Evolutionary conservation across 2,113 vertebrate genomes (phyloP), one percentile per base, ranked within the genome.

Genomic region (Colossoma macropomum): DNA sequence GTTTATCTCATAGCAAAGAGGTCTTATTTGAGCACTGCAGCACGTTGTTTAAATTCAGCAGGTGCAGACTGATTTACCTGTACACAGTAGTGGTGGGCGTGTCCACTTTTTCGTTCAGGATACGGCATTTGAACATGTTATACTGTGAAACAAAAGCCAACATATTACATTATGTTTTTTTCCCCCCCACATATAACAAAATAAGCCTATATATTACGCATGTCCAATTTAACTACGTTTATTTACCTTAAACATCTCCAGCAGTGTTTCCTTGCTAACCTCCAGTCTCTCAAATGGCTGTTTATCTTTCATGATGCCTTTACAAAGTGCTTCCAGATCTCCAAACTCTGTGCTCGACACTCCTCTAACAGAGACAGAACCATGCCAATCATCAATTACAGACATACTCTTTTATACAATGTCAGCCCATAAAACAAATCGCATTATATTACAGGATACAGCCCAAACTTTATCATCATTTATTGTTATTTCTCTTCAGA

Each of bases 51-150:
- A 3, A 34, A 52, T 27, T 28, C 2, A 19, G 30, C 30, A 59
- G 21, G 16, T 62, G 75, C 56, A 28, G 56, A 4, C 4, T n/a
- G 56, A 17, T 79, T 80, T 81, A 99, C 98, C 97, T 97, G 89
- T 99, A 99, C 13, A 99, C 96, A 4, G 98, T 99, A 4, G 98
- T 99, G 60, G 98, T 99, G 60, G 97, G 96, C 21, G 97, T 98
- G 77, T 88, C 96, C 73, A 99, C 98, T 84, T 99, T 99, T 90
- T 99, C 98, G 89, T 98, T 98, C 91, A 99, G 89, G 89, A 99
- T 99, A 32, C 98, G 96, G 75, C 97, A 97, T 84, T 99, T 99
- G 92, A 99, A 99, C 90, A 98, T 96, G 90, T 99, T 99, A 88
- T 99, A 99, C 98, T 98, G 85, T 79, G 89, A 93, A 66, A 90